Conservation (phyloP, 2,113 vertebrate genomes). For the Pampusana beccarii region DNA sequence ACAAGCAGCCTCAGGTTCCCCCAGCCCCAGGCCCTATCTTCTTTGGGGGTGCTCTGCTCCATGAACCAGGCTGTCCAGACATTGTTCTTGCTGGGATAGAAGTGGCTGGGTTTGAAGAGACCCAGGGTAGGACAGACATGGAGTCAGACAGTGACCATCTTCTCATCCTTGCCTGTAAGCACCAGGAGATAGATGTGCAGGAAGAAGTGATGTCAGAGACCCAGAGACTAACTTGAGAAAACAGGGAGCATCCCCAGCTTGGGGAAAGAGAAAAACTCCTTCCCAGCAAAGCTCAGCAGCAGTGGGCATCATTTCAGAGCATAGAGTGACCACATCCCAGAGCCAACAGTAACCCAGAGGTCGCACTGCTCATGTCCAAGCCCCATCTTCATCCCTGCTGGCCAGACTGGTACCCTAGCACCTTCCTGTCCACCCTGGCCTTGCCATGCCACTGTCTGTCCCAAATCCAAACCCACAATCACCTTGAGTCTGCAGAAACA, state of each 20-base stretch:
- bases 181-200: rapidly evolving
- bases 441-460: background rate
- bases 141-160: slow-evolving; percentile 80
- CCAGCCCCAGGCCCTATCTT: slow-evolving; percentile 65
- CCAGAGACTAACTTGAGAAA: background rate
- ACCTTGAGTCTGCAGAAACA: background rate
- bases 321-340: background rate
- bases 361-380: background rate
- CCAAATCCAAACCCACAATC: background rate
- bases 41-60: slow-evolving; percentile 54
- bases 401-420: background rate
- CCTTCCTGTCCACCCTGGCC: background rate
- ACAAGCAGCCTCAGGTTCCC: rapidly evolving
- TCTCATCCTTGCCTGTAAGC: slow-evolving; percentile 82
- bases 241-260: rapidly evolving
- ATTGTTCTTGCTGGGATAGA: slow-evolving; percentile 90
- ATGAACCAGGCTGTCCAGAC: slow-evolving; percentile 88
- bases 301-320: background rate
- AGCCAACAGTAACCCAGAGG: background rate
- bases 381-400: background rate
- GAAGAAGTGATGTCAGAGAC: background rate
- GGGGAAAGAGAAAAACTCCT: background rate
- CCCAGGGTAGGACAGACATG: slow-evolving; percentile 80
- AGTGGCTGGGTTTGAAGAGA: slow-evolving; percentile 86
- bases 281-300: background rate